phyloP scores from a whole-genome alignment of 1,140 invertebrate species.

The Rhyzopertha dominica region DNA sequence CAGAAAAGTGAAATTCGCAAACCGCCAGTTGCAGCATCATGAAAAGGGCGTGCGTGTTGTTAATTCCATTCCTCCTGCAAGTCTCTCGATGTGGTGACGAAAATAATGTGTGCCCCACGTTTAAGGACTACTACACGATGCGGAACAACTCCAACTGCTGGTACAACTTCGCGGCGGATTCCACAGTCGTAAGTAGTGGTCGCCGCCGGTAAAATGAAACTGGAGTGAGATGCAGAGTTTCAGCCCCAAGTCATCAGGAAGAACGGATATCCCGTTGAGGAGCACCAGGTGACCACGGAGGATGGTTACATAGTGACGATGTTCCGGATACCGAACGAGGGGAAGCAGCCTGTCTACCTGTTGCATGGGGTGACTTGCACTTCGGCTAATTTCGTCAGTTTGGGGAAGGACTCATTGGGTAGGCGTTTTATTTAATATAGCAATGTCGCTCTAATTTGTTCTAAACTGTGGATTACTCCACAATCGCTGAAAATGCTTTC shows the following conservation, averaged over 20 bases:
- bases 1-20: too few relatives aligned
- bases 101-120: constrained; percentile 41
- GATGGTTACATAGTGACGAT: constrained; percentile 54
- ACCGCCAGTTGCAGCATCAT: too few relatives aligned
- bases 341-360: constrained; percentile 49
- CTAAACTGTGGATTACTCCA: too few relatives aligned
- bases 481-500: too few relatives aligned
- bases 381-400: constrained; percentile 52
- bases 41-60: too few relatives aligned
- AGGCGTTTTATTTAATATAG: constrained; percentile 5
- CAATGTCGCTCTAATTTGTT: too few relatives aligned
- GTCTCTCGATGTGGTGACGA: too few relatives aligned
- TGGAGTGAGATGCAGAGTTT: too few relatives aligned
- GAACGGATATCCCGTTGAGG: constrained; percentile 38
- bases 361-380: constrained; percentile 58
- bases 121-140: constrained; percentile 39
- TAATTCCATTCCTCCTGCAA: too few relatives aligned
- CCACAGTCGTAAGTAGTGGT: constrained; percentile 39
- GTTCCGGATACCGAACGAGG: constrained; percentile 16
- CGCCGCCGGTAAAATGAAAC: too few relatives aligned
- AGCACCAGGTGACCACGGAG: constrained; percentile 45
- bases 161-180: constrained; percentile 38
- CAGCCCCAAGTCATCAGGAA: constrained; percentile 29
- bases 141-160: constrained; percentile 39
- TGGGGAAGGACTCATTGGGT: constrained; percentile 39